phyloP scores from a whole-genome alignment of 2,797 vertebrate genomes.

The Naso thynnoides region DNA sequence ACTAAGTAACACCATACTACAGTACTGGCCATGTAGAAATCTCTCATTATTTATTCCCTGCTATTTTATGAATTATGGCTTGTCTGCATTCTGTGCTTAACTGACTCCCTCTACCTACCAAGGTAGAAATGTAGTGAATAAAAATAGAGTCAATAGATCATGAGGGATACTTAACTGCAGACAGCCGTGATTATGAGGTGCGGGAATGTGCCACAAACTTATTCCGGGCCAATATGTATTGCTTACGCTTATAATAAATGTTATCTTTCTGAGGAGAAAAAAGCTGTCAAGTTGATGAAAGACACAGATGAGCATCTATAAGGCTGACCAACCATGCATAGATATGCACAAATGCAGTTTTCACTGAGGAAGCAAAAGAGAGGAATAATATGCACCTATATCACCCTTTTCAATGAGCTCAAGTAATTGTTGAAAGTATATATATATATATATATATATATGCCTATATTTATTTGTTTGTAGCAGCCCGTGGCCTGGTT shows the following conservation, averaged over 20 bases:
- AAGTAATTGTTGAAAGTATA: constrained; percentile 74
- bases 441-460: constrained; percentile 14
- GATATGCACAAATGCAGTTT: constrained; percentile 88
- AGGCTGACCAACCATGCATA: constrained; percentile 86
- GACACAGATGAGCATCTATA: constrained; percentile 89
- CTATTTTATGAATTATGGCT: constrained; percentile 68
- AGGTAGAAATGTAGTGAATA: constrained; percentile 81
- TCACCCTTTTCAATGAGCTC: constrained; percentile 71
- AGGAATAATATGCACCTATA: constrained; percentile 70
- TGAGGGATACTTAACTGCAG: constrained; percentile 84
- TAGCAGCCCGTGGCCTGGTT: constrained; percentile 4
- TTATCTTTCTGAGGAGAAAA: constrained; percentile 88
- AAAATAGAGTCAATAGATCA: constrained; percentile 88
- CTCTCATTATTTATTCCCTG: constrained; percentile 44
- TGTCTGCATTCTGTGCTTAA: constrained; percentile 71
- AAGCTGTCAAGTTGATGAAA: constrained; percentile 91
- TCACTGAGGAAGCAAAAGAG: constrained; percentile 61
- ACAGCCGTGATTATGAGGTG: constrained; percentile 87
- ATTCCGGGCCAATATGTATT: constrained; percentile 86
- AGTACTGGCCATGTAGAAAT: constrained; percentile 1
- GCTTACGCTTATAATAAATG: constrained; percentile 88
- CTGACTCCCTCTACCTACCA: constrained; percentile 72
- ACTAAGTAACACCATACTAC: background rate
- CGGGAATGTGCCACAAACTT: constrained; percentile 82
- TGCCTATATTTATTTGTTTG: too few species aligned